Conservation (phyloP, 1,140 invertebrate species). For the Drosophila serrata region DNA sequence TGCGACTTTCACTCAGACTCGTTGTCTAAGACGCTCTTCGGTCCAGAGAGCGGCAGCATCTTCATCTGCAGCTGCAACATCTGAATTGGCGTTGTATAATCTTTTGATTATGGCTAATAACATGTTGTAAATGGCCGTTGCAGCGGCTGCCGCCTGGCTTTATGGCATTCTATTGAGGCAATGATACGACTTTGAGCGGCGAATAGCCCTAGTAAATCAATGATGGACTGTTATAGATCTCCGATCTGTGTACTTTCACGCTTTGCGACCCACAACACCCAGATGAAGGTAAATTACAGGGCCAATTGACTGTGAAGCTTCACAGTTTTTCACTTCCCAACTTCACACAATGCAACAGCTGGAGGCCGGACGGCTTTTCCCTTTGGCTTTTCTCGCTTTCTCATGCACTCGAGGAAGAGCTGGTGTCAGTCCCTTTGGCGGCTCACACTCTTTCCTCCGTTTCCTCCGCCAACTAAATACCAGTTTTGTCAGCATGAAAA, state of each 20-base stretch:
- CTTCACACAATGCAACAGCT: constrained; percentile 48
- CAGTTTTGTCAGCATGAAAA: constrained; percentile 45
- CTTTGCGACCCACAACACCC: constrained; percentile 9
- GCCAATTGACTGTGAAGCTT: constrained; percentile 65
- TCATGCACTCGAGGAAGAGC: constrained; percentile 65
- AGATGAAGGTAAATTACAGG: constrained; percentile 31
- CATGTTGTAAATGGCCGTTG: constrained; percentile 44
- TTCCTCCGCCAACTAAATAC: constrained; percentile 32
- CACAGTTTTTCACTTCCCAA: constrained; percentile 32
- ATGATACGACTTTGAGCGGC: constrained; percentile 14
- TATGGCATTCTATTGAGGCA: constrained; percentile 37
- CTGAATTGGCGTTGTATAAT: constrained; percentile 65
- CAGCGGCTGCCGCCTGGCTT: constrained; percentile 21
- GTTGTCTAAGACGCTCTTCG: constrained; percentile 22
- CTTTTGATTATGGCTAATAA: constrained; percentile 61
- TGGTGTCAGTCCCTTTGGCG: constrained; percentile 34
- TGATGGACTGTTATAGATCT: constrained; percentile 34
- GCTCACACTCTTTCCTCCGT: constrained; percentile 5
- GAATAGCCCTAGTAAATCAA: constrained; percentile 30
- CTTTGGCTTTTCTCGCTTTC: constrained; percentile 62
- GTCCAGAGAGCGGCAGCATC: constrained; percentile 29
- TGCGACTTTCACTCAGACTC: constrained; percentile 61
- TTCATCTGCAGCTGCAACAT: constrained; percentile 40
- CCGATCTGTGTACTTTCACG: constrained; percentile 10
- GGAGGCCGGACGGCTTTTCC: constrained; percentile 22